phyloP scores from a whole-genome alignment of 37 sponge, comb jelly and placozoan species.

The Axinella damicornis region DNA sequence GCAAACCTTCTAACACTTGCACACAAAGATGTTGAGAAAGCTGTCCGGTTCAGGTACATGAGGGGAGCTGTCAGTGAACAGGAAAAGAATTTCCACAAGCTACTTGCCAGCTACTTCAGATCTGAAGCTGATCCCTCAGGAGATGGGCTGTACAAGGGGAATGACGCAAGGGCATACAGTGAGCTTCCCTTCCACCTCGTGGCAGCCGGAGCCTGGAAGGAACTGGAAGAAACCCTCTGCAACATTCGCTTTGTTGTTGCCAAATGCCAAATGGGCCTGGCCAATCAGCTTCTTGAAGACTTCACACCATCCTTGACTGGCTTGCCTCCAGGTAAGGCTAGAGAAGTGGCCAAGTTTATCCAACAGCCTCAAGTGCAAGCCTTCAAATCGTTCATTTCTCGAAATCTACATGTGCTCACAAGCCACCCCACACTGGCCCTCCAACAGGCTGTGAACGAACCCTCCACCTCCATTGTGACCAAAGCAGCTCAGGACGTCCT shows the following conservation, averaged over 20 bases:
- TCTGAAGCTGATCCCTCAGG: conserved; percentile 72
- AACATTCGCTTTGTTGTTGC: conserved; percentile 78
- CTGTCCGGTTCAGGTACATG: conserved; percentile 76
- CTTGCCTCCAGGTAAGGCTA: conserved; percentile 47
- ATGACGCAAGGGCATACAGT: conserved; percentile 76
- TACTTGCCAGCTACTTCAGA: conserved; percentile 72
- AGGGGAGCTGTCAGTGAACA: conserved; percentile 63
- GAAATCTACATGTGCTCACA: conserved; percentile 82
- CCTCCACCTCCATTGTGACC: conserved; percentile 51
- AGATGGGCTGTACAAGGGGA: conserved; percentile 76
- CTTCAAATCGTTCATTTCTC: conserved; percentile 84
- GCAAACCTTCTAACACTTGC: conserved; percentile 60
- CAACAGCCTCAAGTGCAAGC: conserved; percentile 57
- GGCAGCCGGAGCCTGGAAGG: conserved; percentile 71
- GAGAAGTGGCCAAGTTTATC: conserved; percentile 66
- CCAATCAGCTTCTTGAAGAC: conserved; percentile 83
- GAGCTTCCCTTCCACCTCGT: conserved; percentile 89
- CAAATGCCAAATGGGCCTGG: conserved; percentile 84
- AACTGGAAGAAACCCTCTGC: conserved; percentile 69
- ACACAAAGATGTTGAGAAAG: conserved; percentile 82
- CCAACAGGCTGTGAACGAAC: conserved; percentile 94
- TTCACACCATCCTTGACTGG: conserved; percentile 53
- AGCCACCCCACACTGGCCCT: conserved; percentile 75
- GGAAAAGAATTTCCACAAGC: conserved; percentile 69
- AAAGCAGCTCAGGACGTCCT: conserved; percentile 41